A percentile compares a stretch with the other conserved stretches of the same genome.
Evolutionary conservation across 1,140 invertebrate species (phyloP).

Genomic region (Steinernema khuongi): DNA sequence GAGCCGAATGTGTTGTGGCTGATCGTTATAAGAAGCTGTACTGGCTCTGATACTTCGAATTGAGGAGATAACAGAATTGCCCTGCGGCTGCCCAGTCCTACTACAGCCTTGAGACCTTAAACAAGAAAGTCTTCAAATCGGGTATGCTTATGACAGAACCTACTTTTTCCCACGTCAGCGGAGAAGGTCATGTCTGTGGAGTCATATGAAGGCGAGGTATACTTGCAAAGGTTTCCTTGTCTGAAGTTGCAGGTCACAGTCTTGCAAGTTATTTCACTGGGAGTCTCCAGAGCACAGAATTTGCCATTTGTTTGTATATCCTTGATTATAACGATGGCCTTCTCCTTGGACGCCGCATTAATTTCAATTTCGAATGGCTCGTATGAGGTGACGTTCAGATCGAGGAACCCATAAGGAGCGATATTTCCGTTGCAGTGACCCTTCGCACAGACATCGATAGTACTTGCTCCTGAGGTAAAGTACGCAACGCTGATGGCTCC

Average conservation of each 20-base stretch:
- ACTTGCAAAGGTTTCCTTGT: background rate
- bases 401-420: background rate
- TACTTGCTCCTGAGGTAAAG: background rate
- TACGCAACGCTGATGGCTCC: background rate
- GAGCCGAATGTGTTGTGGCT: conserved; percentile 1
- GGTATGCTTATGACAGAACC: background rate
- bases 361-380: background rate
- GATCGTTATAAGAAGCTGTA: background rate
- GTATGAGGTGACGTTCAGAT: background rate
- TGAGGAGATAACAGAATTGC: background rate
- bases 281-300: background rate
- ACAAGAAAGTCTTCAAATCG: background rate
- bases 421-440: background rate
- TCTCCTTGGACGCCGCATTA: background rate
- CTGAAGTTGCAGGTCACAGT: background rate
- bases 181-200: background rate
- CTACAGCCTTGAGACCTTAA: background rate
- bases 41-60: background rate
- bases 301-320: background rate
- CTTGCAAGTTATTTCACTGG: background rate
- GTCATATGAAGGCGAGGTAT: background rate
- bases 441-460: background rate
- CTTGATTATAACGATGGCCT: background rate
- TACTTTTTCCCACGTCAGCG: background rate
- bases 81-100: background rate